A percentile compares a stretch with the other conserved stretches of the same genome.
phyloP scores from a whole-genome alignment of 1,140 invertebrate species.

The Drosophila insularis region DNA sequence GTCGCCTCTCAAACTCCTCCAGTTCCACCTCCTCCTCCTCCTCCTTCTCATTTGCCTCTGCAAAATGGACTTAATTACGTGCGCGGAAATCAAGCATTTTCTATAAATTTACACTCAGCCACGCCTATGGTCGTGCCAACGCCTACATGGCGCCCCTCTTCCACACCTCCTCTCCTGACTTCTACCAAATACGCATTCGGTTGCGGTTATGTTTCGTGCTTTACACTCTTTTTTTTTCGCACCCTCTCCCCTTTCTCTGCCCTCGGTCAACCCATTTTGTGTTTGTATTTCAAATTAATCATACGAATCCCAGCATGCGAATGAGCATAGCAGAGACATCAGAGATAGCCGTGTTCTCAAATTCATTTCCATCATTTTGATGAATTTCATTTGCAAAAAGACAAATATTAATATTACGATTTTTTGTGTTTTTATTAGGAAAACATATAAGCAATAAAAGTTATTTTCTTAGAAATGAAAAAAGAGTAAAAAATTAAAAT shows the following conservation, averaged over 20 bases:
- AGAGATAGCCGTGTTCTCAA: conserved; percentile 48
- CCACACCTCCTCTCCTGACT: background rate
- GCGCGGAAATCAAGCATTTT: conserved; percentile 78
- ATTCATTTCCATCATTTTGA: conserved; percentile 33
- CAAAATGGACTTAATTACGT: conserved; percentile 80
- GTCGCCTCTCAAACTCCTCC: conserved; percentile 65
- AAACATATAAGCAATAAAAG: too few species aligned
- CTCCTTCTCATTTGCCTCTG: conserved; percentile 16
- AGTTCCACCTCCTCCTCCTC: background rate
- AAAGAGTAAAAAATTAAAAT: too few species aligned
- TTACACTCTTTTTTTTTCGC: background rate
- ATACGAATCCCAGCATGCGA: conserved; percentile 55
- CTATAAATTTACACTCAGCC: conserved; percentile 73
- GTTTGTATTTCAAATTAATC: conserved; percentile 80
- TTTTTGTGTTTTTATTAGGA: too few species aligned
- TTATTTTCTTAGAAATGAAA: too few species aligned
- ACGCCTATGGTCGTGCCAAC: conserved; percentile 30
- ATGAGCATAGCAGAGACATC: conserved; percentile 29
- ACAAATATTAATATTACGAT: too few species aligned
- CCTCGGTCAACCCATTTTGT: conserved; percentile 44
- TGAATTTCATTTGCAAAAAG: background rate
- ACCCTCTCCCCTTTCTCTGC: conserved; percentile 26
- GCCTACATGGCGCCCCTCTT: conserved; percentile 8
- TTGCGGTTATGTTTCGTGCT: conserved; percentile 54
- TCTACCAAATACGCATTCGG: conserved; percentile 26